Percentiles rank a stretch among this genome's conserved stretches.
phyloP scores from a whole-genome alignment of 1,140 invertebrate species.

The Drosophila nannoptera region DNA sequence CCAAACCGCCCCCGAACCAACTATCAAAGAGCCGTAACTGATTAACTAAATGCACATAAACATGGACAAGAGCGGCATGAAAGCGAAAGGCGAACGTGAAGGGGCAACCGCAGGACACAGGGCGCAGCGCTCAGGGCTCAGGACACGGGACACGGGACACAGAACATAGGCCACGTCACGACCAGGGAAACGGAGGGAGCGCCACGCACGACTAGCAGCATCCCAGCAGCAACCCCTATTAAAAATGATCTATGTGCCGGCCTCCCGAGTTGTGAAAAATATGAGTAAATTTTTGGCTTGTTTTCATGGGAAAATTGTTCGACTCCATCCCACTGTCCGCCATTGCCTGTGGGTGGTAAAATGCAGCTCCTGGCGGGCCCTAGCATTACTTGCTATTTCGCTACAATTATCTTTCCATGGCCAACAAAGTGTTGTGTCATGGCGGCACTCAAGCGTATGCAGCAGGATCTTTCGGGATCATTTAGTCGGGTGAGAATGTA shows the following conservation, averaged over 20 bases:
- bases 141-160: background rate
- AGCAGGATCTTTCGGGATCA: slow-evolving; percentile 24
- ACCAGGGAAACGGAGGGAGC: slow-evolving; percentile 1
- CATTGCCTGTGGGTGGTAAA: slow-evolving; percentile 55
- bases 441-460: slow-evolving; percentile 38
- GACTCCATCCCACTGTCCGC: background rate
- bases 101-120: background rate
- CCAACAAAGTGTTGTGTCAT: slow-evolving; percentile 55
- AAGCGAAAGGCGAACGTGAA: slow-evolving; percentile 3
- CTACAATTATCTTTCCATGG: slow-evolving; percentile 1
- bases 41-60: slow-evolving; percentile 72
- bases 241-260: slow-evolving; percentile 50
- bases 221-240: slow-evolving; percentile 46
- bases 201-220: slow-evolving; percentile 42
- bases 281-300: slow-evolving; percentile 38
- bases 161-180: background rate
- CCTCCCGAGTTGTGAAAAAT: slow-evolving; percentile 34
- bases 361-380: slow-evolving; percentile 5
- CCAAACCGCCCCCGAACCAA: slow-evolving; percentile 27
- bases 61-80: slow-evolving; percentile 37
- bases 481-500: slow-evolving; percentile 39
- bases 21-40: slow-evolving; percentile 63
- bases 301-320: slow-evolving; percentile 59
- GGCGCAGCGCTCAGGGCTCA: background rate
- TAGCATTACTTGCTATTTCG: slow-evolving; percentile 46